A percentile compares a stretch with the other conserved stretches of the same genome.
These are phyloP conservation scores for Crotophaga sulcirostris DNA, from an alignment of 2,113 vertebrate genomes.

Conservation along the genomic window DNA sequence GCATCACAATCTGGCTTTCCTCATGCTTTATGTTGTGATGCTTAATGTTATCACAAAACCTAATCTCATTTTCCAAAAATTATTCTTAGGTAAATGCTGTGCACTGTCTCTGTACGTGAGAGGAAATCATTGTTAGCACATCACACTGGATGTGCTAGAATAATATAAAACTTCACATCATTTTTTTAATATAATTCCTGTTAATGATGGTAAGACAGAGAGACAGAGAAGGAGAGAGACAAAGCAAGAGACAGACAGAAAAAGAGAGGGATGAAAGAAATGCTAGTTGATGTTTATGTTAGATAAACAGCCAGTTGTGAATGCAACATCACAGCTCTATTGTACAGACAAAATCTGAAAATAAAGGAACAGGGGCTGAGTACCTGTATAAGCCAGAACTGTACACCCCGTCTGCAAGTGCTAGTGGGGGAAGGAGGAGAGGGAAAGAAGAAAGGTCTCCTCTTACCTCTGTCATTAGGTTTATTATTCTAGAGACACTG, in stretches of 20 bases:
- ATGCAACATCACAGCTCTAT: too few species aligned
- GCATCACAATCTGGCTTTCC: not conserved
- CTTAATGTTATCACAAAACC: not conserved
- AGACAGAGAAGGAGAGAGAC: not conserved
- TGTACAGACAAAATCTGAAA: too few species aligned
- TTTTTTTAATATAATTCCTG: not conserved
- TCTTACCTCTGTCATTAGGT: not conserved
- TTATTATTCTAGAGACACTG: not conserved
- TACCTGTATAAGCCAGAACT: not conserved
- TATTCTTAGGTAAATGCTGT: not conserved
- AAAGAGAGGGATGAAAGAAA: fast-evolving
- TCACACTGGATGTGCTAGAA: too few species aligned
- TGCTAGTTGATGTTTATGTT: not conserved
- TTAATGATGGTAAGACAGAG: not conserved
- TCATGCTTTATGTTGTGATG: not conserved
- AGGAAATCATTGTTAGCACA: not conserved
- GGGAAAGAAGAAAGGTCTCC: not conserved
- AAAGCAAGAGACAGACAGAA: not conserved
- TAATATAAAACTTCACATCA: not conserved
- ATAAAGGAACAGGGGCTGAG: not conserved
- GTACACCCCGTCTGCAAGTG: fast-evolving
- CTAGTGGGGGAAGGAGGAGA: not conserved
- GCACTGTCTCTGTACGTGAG: too few species aligned
- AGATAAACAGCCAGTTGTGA: not conserved
- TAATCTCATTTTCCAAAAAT: not conserved